Evolutionary conservation across 2,797 vertebrate species (phyloP), one percentile per base, ranked within the genome.

Genomic region (Alauda arvensis): DNA sequence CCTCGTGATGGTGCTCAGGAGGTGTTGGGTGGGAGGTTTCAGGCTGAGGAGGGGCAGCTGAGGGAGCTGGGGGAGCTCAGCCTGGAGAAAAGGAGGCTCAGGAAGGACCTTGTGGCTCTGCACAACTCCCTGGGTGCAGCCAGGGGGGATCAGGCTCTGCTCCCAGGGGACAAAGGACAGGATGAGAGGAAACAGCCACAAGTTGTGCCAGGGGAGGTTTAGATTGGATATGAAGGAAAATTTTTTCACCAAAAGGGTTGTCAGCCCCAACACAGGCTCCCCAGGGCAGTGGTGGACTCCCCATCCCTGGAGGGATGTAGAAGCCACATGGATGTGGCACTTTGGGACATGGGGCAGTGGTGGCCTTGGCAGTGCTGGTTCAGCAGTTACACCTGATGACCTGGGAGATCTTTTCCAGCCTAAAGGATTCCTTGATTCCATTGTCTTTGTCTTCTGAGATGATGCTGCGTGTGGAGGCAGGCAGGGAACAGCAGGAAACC

Each of bases 81-180:
- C 37, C 39, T 63, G 70, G 43, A 29, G 45, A 1, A 51, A 69
- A 63, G 39, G 39, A 40, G 45, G 45, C 21, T 76, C 77, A 34
- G 14, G 45, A 0, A 28, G 51, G 0, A 8, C 10, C 28, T 12
- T 45, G 0, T 69, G 9, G 13, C 45, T 45, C 39, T 69, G 5
- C 46, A 16, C 21, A 63, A 1, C 5, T 69, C 56, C 55, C 56
- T 40, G 56, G 8, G 20, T 0, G 2, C 37, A 76, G 39, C 29
- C 4, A 0, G 39, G 10, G 20, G 24, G 12, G 3, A 1, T 45
- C 1, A 0, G 25, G 9, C 11, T 57, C 15, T 63, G 29, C 57
- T 63, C 25, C 37, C 14, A 15, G 14, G 29, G 17, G 52, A 31
- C 26, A 24, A 20, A 9, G 8, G 33, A 42, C 10, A 34, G 5